These are phyloP conservation scores for Diadegma fenestrale DNA, from an alignment of 2,888 invertebrate species.

Conservation along the genomic window DNA sequence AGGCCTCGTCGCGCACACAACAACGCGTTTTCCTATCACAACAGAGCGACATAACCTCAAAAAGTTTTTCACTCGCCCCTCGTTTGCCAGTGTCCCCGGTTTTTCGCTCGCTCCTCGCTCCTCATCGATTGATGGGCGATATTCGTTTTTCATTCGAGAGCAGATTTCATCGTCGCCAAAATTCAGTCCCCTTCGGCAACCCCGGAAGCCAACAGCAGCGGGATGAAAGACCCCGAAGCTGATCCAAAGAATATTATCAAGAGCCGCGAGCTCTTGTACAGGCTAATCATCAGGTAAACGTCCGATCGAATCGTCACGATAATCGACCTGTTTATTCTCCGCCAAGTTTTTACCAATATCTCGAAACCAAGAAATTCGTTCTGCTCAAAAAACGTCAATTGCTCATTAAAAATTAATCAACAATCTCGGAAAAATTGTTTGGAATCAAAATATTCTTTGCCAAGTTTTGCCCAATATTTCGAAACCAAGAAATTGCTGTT, in stretches of 20 bases:
- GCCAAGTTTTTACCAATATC: not conserved
- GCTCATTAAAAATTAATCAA: not conserved
- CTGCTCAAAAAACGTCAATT: not conserved
- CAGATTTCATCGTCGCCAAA: slow-evolving; percentile 65
- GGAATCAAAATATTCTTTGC: too few species aligned
- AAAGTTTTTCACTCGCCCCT: slow-evolving; percentile 29
- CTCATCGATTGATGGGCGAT: slow-evolving; percentile 74
- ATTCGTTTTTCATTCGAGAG: slow-evolving; percentile 63
- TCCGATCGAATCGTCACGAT: not conserved
- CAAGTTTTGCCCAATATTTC: too few species aligned
- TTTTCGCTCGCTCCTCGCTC: slow-evolving; percentile 10
- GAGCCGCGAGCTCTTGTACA: slow-evolving; percentile 94
- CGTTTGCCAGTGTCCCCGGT: slow-evolving; percentile 8
- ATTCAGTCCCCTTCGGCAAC: slow-evolving; percentile 71
- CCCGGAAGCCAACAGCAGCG: slow-evolving; percentile 62
- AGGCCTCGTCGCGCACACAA: not conserved
- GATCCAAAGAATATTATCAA: slow-evolving; percentile 93
- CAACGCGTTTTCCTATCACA: slow-evolving; percentile 53
- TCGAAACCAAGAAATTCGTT: not conserved
- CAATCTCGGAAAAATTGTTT: not conserved
- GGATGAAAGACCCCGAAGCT: slow-evolving; percentile 86
- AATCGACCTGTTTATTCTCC: not conserved
- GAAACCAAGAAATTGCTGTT: too few species aligned
- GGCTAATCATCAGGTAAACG: slow-evolving; percentile 94
- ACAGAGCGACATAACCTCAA: slow-evolving; percentile 76